Evolutionary conservation across 2,888 invertebrate species (phyloP).

Genomic region (Drosophila suboccidentalis): DNA sequence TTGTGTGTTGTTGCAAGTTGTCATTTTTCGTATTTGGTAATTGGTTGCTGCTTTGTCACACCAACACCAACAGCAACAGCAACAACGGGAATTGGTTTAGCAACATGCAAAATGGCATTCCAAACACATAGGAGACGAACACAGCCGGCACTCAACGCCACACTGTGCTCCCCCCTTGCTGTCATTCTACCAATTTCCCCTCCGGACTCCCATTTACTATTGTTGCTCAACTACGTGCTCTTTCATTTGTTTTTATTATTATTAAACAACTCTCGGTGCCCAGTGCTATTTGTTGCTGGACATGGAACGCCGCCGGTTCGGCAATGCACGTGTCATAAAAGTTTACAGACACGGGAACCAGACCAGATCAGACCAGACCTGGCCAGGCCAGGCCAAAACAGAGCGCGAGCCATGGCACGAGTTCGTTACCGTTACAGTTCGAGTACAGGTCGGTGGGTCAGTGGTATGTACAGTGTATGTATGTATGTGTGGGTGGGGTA

Average conservation of each 20-base stretch:
- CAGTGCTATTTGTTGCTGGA: slow-evolving; percentile 66
- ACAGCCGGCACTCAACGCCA: slow-evolving; percentile 29
- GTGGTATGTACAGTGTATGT: slow-evolving; percentile 31
- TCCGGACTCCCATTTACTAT: slow-evolving; percentile 37
- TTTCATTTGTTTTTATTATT: slow-evolving; percentile 81
- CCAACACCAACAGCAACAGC: slow-evolving; percentile 43
- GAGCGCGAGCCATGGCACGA: slow-evolving; percentile 48
- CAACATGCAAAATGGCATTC: slow-evolving; percentile 76
- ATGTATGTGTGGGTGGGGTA: slow-evolving; percentile 6
- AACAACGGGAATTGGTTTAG: slow-evolving; percentile 33
- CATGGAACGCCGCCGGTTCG: slow-evolving; percentile 42
- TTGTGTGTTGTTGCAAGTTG: slow-evolving; percentile 73
- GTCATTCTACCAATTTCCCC: slow-evolving; percentile 5
- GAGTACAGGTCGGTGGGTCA: slow-evolving; percentile 60
- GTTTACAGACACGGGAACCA: slow-evolving; percentile 70
- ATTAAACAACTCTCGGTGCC: slow-evolving; percentile 76
- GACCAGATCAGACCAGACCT: slow-evolving; percentile 1
- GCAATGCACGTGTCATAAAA: slow-evolving; percentile 76
- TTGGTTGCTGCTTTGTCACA: slow-evolving; percentile 80
- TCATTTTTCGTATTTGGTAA: slow-evolving; percentile 81
- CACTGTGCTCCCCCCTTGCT: background rate
- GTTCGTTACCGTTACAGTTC: slow-evolving; percentile 53
- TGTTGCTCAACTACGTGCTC: slow-evolving; percentile 76
- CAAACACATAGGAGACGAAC: slow-evolving; percentile 52
- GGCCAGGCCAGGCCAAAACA: background rate